Evolutionary conservation across 2,797 vertebrate genomes (phyloP).

Genomic region (Nothura maculosa): DNA sequence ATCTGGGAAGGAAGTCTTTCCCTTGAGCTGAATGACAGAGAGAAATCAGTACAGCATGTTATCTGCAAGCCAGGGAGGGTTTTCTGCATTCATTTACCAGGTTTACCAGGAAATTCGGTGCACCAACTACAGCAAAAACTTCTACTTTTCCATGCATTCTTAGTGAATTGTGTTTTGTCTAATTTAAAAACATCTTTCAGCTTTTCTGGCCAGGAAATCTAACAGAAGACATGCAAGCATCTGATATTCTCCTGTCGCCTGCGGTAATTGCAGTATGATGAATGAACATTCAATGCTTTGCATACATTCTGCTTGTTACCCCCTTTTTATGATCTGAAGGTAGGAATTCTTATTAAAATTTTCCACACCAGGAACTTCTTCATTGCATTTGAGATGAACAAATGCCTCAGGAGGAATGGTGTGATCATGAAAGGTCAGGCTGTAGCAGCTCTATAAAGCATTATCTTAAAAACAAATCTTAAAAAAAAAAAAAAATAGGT

Average conservation of each 20-base stretch:
- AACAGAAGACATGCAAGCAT: neutral
- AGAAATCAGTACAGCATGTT: neutral
- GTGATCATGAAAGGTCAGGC: slow-evolving; percentile 23
- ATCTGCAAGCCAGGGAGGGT: neutral
- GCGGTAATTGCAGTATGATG: neutral
- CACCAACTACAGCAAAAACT: neutral
- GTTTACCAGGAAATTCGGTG: neutral
- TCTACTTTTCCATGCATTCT: neutral
- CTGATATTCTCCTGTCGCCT: neutral
- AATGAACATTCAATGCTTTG: neutral
- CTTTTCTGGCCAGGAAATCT: neutral
- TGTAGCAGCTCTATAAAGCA: neutral
- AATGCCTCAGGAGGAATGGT: slow-evolving; percentile 23
- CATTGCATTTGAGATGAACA: slow-evolving; percentile 39
- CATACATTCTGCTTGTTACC: neutral
- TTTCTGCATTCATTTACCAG: neutral
- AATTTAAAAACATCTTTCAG: neutral
- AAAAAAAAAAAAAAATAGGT: neutral
- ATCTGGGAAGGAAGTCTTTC: neutral
- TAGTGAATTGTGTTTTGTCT: neutral
- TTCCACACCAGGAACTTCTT: slow-evolving; percentile 32
- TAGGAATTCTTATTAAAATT: slow-evolving; percentile 13
- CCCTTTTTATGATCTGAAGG: slow-evolving; percentile 11
- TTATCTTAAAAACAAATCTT: neutral
- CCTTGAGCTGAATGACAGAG: neutral